Percentiles rank a stretch among this genome's conserved stretches.
Evolutionary conservation across 1,140 invertebrate species (phyloP).

Genomic region (Drosophila tristis): DNA sequence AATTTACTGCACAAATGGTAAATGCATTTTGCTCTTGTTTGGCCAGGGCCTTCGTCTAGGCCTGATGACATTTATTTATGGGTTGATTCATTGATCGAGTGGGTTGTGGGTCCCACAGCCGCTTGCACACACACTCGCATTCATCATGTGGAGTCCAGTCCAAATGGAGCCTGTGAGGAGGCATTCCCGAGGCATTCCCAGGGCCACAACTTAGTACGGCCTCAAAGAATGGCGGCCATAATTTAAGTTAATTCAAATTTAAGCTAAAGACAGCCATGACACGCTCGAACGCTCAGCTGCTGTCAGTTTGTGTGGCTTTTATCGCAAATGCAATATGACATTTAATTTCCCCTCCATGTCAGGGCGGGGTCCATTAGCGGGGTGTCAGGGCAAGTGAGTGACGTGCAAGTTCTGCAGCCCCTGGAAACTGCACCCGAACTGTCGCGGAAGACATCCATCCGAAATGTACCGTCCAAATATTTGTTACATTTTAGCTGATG

Average conservation of each 20-base stretch:
- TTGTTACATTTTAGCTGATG: slow-evolving; percentile 19
- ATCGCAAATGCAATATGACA: slow-evolving; percentile 47
- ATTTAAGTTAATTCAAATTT: too few species aligned
- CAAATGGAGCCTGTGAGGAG: too few species aligned
- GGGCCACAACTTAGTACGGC: too few species aligned
- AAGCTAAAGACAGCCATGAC: neutral
- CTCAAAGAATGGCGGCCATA: too few species aligned
- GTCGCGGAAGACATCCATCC: slow-evolving; percentile 8
- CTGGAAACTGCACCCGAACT: neutral
- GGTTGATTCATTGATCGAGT: slow-evolving; percentile 32
- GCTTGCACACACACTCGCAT: too few species aligned
- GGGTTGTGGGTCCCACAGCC: slow-evolving; percentile 10
- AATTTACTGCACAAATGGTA: slow-evolving; percentile 26
- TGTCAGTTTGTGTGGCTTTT: slow-evolving; percentile 15
- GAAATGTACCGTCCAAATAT: neutral
- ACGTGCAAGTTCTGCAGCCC: slow-evolving; percentile 1
- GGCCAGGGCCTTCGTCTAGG: too few species aligned
- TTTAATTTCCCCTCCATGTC: slow-evolving; percentile 45
- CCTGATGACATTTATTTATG: slow-evolving; percentile 41
- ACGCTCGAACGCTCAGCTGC: neutral
- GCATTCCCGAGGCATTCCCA: too few species aligned
- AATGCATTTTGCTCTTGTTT: slow-evolving; percentile 31
- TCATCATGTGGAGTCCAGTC: too few species aligned
- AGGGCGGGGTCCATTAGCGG: slow-evolving; percentile 41
- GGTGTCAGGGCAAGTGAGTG: slow-evolving; percentile 29